These are phyloP conservation scores for Hirtodrosophila cameraria DNA, from an alignment of 2,888 invertebrate species.

Conservation along the genomic window DNA sequence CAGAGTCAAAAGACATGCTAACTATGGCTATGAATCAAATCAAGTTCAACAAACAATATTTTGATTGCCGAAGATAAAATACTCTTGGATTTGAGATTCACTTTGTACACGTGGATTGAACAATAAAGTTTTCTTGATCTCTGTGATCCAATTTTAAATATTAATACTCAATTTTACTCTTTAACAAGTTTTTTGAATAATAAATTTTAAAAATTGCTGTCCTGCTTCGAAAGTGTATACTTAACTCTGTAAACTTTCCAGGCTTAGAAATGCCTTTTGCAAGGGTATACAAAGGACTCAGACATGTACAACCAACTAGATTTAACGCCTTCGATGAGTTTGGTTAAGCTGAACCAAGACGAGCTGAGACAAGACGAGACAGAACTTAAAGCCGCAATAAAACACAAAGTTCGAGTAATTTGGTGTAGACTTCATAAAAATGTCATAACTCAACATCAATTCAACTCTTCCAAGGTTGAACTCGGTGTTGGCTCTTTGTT, in stretches of 20 bases:
- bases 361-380: conserved; percentile 18
- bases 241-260: too few relatives aligned
- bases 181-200: too few relatives aligned
- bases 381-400: conserved; percentile 47
- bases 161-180: too few relatives aligned
- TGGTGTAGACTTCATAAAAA: conserved; percentile 54
- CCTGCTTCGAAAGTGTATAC: too few relatives aligned
- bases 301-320: conserved; percentile 3
- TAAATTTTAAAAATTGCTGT: too few relatives aligned
- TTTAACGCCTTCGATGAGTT: conserved; percentile 18
- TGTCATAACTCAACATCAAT: conserved; percentile 46
- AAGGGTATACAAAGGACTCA: background rate
- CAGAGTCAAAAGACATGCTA: conserved; percentile 54
- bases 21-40: conserved; percentile 65
- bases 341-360: background rate
- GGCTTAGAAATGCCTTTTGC: too few relatives aligned
- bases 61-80: background rate
- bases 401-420: conserved; percentile 63
- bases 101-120: too few relatives aligned
- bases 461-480: conserved; percentile 17
- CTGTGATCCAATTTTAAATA: too few relatives aligned
- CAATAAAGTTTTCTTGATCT: too few relatives aligned
- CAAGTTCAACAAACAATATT: conserved; percentile 4
- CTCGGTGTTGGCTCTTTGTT: background rate
- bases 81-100: too few relatives aligned